Evolutionary conservation across 2,888 invertebrate genomes (phyloP).

Genomic region (Lypha dubia): DNA sequence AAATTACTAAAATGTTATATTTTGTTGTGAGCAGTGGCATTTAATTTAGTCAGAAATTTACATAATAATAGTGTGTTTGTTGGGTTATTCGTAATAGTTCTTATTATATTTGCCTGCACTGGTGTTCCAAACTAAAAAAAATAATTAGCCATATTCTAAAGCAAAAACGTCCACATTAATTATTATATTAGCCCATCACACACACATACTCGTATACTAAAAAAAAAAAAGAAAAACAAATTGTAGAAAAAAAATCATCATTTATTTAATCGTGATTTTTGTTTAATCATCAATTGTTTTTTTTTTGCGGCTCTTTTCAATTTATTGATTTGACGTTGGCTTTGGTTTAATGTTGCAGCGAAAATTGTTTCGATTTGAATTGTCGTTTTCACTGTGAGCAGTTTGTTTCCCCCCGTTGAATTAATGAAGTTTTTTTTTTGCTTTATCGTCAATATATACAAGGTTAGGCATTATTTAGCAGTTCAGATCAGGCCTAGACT

Average conservation of each 20-base stretch:
- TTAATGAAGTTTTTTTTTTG: background rate
- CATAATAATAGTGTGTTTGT: background rate
- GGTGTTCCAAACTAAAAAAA: background rate
- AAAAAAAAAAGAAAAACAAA: background rate
- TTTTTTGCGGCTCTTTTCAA: constrained; percentile 14
- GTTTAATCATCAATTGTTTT: constrained; percentile 30
- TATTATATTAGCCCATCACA: constrained; percentile 17
- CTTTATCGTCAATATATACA: constrained; percentile 62
- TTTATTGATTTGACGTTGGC: background rate
- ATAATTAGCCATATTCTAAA: constrained; percentile 45
- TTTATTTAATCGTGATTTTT: constrained; percentile 51
- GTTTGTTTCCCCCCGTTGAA: constrained; percentile 14
- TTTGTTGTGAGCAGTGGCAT: too few relatives aligned
- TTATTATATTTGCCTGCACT: constrained; percentile 1
- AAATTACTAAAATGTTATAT: too few relatives aligned
- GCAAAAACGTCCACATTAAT: constrained; percentile 37
- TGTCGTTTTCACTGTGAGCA: background rate
- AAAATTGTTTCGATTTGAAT: constrained; percentile 22
- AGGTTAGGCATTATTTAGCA: constrained; percentile 56
- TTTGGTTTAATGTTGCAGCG: background rate
- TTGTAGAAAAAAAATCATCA: constrained; percentile 7
- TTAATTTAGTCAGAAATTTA: background rate
- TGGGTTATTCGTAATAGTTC: constrained; percentile 1
- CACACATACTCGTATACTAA: too few relatives aligned
- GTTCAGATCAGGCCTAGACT: constrained; percentile 63